Base-by-base conservation (phyloP, 1,140 invertebrate species). In the Telenomus remus region DNA sequence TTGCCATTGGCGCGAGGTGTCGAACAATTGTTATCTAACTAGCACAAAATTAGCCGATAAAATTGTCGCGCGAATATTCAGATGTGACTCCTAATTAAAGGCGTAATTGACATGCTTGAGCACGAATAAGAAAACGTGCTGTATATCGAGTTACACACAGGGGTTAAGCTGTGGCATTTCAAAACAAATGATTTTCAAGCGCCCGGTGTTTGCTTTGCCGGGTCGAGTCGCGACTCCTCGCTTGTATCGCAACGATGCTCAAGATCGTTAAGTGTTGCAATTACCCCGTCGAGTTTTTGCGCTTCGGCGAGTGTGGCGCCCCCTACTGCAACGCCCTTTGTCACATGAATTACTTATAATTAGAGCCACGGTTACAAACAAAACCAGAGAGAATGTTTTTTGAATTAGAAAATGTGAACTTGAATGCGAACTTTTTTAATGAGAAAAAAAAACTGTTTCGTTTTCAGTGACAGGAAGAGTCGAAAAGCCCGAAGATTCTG, bases 401-500 rank as follows among this genome's bases (percentile, higher is more conserved):
- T 27, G 19, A 27, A 27, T 27, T 27, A 27, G 19, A 27, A 27
- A 27, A 27, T 27, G 19, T 3, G 19, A n/a, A 27, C 19, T 6
- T 27, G 19, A 27, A 27, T 27, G 19, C 1, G 19, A 27, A n/a
- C n/a, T 27, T 27, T 27, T 27, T 27, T 27, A 27, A 27, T 27
- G 19, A 27, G 19, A 27, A 27, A 27, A 27, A 27, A n/a, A n/a
- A n/a, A n/a, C n/a, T 27, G 54, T 48, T 59, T 49, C 44, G 44
- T 70, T 51, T 86, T 61, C 81, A 86, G 84, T 81, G 84, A 86
- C 80, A 76, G 39, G 63, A 85, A 82, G 85, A 77, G 84, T 78
- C 75, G 64, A 88, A 88, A 85, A 82, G 87, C 87, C 87, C 82
- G 81, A 88, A 88, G 85, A 88, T 88, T 88, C 83, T 87, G 82